phyloP scores from a whole-genome alignment of 2,797 vertebrate species.

The Cossypha heuglini region DNA sequence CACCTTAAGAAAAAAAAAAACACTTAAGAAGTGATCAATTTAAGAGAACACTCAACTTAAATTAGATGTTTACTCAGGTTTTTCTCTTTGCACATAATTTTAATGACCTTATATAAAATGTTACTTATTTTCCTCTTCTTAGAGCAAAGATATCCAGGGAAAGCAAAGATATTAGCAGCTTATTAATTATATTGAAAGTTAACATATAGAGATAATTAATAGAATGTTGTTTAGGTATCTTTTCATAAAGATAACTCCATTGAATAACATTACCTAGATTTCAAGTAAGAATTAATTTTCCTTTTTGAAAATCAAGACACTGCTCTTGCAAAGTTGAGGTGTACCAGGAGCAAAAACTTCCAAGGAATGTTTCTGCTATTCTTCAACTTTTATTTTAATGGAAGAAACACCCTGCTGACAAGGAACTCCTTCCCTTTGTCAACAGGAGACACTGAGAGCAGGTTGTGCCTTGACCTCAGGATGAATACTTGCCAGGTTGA shows the following conservation, averaged over 20 bases:
- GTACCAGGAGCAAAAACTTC: background rate
- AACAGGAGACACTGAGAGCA: background rate
- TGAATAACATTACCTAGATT: background rate
- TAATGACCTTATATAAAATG: background rate
- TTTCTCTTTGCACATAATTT: background rate
- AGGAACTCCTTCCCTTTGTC: background rate
- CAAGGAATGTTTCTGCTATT: background rate
- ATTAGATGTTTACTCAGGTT: background rate
- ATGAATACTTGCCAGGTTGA: background rate
- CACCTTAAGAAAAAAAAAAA: background rate
- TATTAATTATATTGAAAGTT: background rate
- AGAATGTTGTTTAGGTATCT: background rate
- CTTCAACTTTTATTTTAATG: background rate
- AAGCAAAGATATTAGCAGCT: background rate
- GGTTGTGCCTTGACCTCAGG: background rate
- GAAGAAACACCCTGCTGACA: background rate
- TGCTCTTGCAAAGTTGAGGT: background rate
- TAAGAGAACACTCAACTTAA: constrained; percentile 27
- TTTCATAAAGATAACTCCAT: background rate
- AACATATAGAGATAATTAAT: background rate
- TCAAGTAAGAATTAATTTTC: background rate
- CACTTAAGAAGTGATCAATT: background rate
- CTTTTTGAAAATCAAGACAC: background rate
- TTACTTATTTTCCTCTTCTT: background rate
- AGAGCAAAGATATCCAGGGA: background rate